A percentile compares a stretch with the other conserved stretches of the same genome.
These are phyloP conservation scores for Mola mola DNA, from an alignment of 2,113 vertebrate genomes.

Conservation along the genomic window DNA sequence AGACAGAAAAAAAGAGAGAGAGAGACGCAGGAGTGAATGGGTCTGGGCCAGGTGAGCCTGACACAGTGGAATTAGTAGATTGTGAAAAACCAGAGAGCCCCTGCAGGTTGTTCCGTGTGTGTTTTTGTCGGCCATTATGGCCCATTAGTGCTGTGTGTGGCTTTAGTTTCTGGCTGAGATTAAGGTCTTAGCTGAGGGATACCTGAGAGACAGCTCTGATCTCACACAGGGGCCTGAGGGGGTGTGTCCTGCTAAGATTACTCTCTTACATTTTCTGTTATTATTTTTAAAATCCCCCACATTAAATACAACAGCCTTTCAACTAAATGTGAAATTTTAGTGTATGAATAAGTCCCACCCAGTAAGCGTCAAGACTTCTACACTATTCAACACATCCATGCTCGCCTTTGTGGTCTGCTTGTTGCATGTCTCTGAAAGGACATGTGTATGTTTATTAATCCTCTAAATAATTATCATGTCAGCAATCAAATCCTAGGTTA, in stretches of 20 bases:
- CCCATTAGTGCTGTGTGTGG: slow-evolving; percentile 70
- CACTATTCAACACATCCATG: no score
- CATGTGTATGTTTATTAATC: no score
- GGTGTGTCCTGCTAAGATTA: slow-evolving; percentile 6
- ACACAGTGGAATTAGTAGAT: slow-evolving; percentile 64
- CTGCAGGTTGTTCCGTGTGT: slow-evolving; percentile 63
- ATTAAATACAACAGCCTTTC: no score
- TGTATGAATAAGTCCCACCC: no score
- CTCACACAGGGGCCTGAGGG: slow-evolving; percentile 38
- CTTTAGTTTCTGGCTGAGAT: slow-evolving; percentile 78
- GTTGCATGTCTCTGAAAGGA: no score
- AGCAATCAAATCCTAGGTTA: no score
- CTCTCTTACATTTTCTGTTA: no score
- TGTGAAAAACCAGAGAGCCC: slow-evolving; percentile 59
- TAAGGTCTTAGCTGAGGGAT: slow-evolving; percentile 76
- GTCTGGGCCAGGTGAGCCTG: slow-evolving; percentile 19
- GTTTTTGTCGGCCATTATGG: slow-evolving; percentile 71
- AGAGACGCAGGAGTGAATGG: slow-evolving; percentile 21
- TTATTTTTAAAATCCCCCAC: no score
- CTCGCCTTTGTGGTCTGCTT: no score
- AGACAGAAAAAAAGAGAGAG: slow-evolving; percentile 18
- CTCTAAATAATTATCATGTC: no score
- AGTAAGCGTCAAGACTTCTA: no score
- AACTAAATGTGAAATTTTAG: no score
- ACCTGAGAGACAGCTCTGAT: slow-evolving; percentile 70